Conservation (phyloP, 2,113 vertebrate species). For the Athene noctua region DNA sequence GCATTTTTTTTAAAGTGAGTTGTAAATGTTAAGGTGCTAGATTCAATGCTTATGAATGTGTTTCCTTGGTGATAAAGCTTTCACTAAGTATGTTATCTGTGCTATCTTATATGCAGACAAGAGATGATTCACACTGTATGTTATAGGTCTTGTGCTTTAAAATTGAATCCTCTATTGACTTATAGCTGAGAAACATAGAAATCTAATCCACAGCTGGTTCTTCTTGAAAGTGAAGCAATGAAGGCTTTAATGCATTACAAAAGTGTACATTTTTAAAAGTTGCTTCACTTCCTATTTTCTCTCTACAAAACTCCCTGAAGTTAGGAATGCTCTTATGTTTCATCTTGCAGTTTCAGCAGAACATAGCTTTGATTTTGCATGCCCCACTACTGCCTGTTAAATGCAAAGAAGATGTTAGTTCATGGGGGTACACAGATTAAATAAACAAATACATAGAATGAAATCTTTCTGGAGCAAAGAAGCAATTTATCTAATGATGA, state of each 20-base stretch:
- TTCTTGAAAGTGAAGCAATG: constrained; percentile 34
- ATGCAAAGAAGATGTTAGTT: neutral
- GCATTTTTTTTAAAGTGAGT: constrained; percentile 50
- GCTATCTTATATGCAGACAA: constrained; percentile 43
- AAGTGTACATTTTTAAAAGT: constrained; percentile 46
- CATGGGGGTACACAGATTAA: neutral
- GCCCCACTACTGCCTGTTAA: neutral
- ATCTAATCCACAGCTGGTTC: constrained; percentile 50
- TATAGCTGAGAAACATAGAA: neutral
- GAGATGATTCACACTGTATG: neutral
- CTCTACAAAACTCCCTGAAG: neutral
- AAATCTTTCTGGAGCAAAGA: neutral
- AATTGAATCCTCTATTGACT: constrained; percentile 30
- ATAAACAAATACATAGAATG: neutral
- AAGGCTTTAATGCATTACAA: neutral
- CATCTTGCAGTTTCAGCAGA: constrained; percentile 20
- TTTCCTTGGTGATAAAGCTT: constrained; percentile 78
- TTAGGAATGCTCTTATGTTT: neutral
- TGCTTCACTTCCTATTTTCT: constrained; percentile 44
- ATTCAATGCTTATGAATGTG: constrained; percentile 67
- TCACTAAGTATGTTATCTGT: constrained; percentile 71
- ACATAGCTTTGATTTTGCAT: neutral
- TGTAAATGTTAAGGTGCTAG: constrained; percentile 56
- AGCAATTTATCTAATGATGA: neutral
- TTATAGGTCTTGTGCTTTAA: constrained; percentile 18